Base-by-base conservation (phyloP, 2,113 vertebrate species). In the Pelobates fuscus region DNA sequence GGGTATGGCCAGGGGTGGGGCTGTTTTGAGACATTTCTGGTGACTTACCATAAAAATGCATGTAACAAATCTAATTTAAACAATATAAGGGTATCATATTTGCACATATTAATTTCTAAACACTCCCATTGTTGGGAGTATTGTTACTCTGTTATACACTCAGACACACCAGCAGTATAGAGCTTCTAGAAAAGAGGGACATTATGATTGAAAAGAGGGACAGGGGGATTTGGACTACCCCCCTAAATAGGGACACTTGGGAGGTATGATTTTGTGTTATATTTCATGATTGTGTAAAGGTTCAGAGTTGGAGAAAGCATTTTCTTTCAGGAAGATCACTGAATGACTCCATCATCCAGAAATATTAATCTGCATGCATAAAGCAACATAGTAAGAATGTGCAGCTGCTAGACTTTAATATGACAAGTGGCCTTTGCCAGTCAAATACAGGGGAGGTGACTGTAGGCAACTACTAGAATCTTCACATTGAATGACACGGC, bases 331-430 rank as follows among this genome's bases (percentile, higher is more conserved):
- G 52, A 37, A 70, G 30, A 21, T 37, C 55, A 32, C 26, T 70
- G 21, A 70, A 60, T 70, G 68, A 60, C 55, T 59, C 43, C 52
- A 70, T 23, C 18, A 20, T 14, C 55, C 68, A 60, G 37, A 59
- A 59, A 59, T 70, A 70, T 70, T 60, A 43, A 24, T 44, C 32
- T 60, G 23, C 55, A 20, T 21, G 27, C 52, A 52, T 63, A 71
- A 46, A 52, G 59, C 37, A 52, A 54, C 43, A 63, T 32, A 62
- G 17, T 32, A 63, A 72, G 70, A 32, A 63, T 62, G 27, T 63
- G 70, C 70, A 72, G 70, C 70, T 72, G 70, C 61, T 30, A 41
- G 29, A 20, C 60, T 62, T 60, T 21, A 59, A 60, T 32, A 70
- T 17, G 2, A 12, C 24, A 55, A 41, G 57, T 24, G 30, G 25